Base-by-base conservation (phyloP, 1,140 invertebrate genomes). In the Vanessa atalanta region DNA sequence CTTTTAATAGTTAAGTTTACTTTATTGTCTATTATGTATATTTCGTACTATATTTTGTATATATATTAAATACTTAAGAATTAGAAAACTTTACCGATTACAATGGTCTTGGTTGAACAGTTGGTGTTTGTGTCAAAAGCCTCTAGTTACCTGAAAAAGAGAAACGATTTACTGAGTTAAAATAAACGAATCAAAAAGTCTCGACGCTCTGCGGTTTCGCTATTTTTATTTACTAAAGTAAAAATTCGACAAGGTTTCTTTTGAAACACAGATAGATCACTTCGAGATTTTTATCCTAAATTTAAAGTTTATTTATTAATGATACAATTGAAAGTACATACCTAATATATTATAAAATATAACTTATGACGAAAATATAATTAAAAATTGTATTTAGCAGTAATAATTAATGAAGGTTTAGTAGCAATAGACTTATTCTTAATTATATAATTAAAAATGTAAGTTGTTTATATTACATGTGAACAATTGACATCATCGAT, bases 141-240 rank as follows among this genome's bases (percentile, higher is more conserved):
- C 26, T 60, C 8, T 23, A 53, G 50, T 61, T 61, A 61, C 57
- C 57, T 61, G 57, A 26, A 61, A 61, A 61, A 61, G 23, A 61
- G 57, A 61, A 61, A 61, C 5, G 16, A 61, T 61, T 61, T 16
- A 61, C 37, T 61, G 57, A 37, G 57, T 61, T 61, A 61, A 12
- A 61, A 23, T 26, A 15, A 61, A 37, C 23, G 31, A 61, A 15
- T 37, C 57, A 61, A 60, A 60, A 26, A 31, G 20, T 31, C 20
- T 51, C 48, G 48, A 15, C 57, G 57, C 20, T 57, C 11, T 31
- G 26, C 26, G 12, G 57, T 61, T 37, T 31, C 26, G 13, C 13
- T 15, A 37, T 15, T 61, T 61, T 37, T 43, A 61, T 61, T 37
- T 11, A 16, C 20, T 6, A 60, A 37, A 26, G 12, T 23, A 16